Evolutionary conservation across 2,888 invertebrate species (phyloP).

Genomic region (Sympetrum striolatum): DNA sequence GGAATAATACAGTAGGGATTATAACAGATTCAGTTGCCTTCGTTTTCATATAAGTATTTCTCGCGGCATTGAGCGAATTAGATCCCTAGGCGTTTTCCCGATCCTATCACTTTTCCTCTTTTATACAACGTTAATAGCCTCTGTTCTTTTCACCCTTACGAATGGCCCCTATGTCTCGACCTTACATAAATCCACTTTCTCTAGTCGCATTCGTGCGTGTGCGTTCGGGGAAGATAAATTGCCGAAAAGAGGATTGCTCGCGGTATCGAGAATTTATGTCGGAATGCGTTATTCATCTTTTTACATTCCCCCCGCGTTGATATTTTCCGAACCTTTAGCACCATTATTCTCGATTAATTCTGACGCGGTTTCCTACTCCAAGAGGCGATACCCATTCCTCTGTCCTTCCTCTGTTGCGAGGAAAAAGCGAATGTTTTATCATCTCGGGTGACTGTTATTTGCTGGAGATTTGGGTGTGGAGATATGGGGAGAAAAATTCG

Average conservation of each 20-base stretch:
- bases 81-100: no score
- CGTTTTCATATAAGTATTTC: no score
- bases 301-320: not conserved
- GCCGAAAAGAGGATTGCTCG: not conserved
- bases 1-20: no score
- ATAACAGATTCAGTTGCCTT: no score
- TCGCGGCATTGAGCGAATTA: no score
- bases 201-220: not conserved
- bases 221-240: slow-evolving; percentile 1
- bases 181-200: slow-evolving; percentile 36
- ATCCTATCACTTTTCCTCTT: not conserved
- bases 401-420: not conserved
- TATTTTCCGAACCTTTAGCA: not conserved
- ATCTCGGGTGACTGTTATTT: not conserved
- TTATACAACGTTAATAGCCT: not conserved
- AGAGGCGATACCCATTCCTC: not conserved
- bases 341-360: not conserved
- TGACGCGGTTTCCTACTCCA: not conserved
- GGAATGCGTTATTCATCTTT: not conserved
- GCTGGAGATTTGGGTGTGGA: not conserved
- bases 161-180: slow-evolving; percentile 33
- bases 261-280: not conserved
- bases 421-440: not conserved
- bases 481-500: not conserved
- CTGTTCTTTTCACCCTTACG: slow-evolving; percentile 5